Conservation (phyloP, 1,140 invertebrate genomes). For the Ceratoteleas bidentatus region DNA sequence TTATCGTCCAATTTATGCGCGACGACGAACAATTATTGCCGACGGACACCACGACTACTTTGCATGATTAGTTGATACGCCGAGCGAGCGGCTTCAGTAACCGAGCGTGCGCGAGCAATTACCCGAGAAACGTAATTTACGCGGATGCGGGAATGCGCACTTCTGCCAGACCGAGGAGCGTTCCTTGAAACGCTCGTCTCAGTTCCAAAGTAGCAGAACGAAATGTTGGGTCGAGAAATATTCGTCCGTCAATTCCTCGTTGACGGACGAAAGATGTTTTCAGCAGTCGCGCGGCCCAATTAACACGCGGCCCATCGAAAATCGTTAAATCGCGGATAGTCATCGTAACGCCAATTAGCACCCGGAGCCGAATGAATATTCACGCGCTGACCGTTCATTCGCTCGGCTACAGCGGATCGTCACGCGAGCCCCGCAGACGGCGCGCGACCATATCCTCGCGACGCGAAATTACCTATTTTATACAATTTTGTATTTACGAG, state of each 20-base stretch:
- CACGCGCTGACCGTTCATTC: conserved; percentile 69
- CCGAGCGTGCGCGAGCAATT: conserved; percentile 68
- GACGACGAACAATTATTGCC: conserved; percentile 72
- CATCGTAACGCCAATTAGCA: conserved; percentile 78
- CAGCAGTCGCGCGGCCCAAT: conserved; percentile 47
- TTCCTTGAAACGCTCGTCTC: neutral
- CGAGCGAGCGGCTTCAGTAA: conserved; percentile 65
- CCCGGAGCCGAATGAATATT: conserved; percentile 74
- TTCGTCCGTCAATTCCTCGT: too few species aligned
- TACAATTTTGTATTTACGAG: conserved; percentile 67
- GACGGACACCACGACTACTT: conserved; percentile 69
- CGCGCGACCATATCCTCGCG: conserved; percentile 33
- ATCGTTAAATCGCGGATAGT: conserved; percentile 80
- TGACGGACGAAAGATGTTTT: too few species aligned
- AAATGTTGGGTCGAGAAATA: conserved; percentile 2
- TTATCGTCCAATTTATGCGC: conserved; percentile 72
- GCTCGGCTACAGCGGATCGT: conserved; percentile 61
- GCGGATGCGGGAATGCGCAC: conserved; percentile 53
- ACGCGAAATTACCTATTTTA: conserved; percentile 65
- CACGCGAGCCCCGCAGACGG: conserved; percentile 67
- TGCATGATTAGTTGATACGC: conserved; percentile 70
- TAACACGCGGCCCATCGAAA: conserved; percentile 76
- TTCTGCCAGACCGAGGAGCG: conserved; percentile 34
- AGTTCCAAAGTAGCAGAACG: too few species aligned
- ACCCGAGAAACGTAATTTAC: conserved; percentile 74